These are phyloP conservation scores for Corythornis madagascariensis DNA, from an alignment of 2,113 vertebrate species.

Conservation along the genomic window DNA sequence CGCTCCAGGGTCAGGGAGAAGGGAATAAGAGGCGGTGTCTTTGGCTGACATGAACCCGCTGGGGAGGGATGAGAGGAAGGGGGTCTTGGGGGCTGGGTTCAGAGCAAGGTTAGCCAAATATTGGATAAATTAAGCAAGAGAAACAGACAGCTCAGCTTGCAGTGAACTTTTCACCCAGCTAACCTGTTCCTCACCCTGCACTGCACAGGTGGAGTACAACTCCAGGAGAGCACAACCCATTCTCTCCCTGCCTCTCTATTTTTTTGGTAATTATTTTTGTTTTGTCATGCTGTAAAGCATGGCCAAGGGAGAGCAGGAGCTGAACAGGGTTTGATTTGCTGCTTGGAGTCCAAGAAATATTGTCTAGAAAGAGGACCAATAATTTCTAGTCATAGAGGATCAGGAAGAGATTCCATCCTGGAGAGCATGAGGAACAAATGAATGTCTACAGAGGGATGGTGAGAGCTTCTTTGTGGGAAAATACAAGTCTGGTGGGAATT, in stretches of 20 bases:
- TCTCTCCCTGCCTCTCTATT: slow-evolving; percentile 17
- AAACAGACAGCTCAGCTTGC: slow-evolving; percentile 84
- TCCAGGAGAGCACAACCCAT: slow-evolving; percentile 20
- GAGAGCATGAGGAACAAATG: background rate
- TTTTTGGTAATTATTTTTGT: background rate
- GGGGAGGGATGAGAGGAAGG: slow-evolving; percentile 76
- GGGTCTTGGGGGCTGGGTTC: slow-evolving; percentile 89
- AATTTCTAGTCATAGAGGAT: background rate
- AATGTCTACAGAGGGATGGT: background rate
- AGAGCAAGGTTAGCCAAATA: slow-evolving; percentile 98
- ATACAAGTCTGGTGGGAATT: background rate
- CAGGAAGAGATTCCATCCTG: background rate
- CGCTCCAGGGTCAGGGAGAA: slow-evolving; percentile 51
- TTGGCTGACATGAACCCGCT: slow-evolving; percentile 60
- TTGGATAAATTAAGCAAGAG: slow-evolving; percentile 88
- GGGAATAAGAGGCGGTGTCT: slow-evolving; percentile 51
- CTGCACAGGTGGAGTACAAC: slow-evolving; percentile 81
- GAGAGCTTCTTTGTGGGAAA: slow-evolving; percentile 2
- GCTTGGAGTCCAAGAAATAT: background rate
- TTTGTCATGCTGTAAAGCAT: background rate
- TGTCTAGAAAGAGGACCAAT: background rate
- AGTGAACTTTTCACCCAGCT: slow-evolving; percentile 86
- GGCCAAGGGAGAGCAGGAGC: background rate
- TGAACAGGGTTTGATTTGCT: background rate
- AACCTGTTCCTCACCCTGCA: slow-evolving; percentile 80